Evolutionary conservation across 1,140 invertebrate species (phyloP).

Genomic region (Drosophila sp.): DNA sequence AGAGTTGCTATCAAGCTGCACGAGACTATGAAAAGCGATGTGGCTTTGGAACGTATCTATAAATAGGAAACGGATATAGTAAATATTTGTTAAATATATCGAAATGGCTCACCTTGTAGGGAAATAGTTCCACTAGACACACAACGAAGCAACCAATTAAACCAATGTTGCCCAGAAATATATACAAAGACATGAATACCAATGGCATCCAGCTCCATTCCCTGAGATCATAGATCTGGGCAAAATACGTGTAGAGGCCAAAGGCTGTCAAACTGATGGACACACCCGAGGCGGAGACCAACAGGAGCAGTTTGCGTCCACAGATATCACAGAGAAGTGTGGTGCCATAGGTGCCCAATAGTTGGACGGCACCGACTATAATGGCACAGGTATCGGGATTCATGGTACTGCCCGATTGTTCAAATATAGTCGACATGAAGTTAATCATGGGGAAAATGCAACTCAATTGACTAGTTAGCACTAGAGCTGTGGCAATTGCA

Average conservation of each 20-base stretch:
- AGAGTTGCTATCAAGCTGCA: constrained; percentile 62
- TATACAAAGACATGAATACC: constrained; percentile 59
- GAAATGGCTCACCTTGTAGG: constrained; percentile 54
- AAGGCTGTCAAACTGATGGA: constrained; percentile 46
- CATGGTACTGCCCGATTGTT: constrained; percentile 84
- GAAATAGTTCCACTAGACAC: constrained; percentile 67
- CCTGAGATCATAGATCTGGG: constrained; percentile 43
- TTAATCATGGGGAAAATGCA: constrained; percentile 66
- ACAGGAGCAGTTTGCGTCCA: constrained; percentile 54
- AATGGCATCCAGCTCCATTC: constrained; percentile 69
- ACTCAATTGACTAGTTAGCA: constrained; percentile 57
- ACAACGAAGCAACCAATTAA: constrained; percentile 71
- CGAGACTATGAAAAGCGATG: constrained; percentile 53
- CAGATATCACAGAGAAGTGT: constrained; percentile 66
- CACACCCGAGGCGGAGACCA: constrained; percentile 57
- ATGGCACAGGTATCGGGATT: constrained; percentile 84
- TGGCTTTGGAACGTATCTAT: constrained; percentile 69
- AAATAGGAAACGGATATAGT: constrained; percentile 5
- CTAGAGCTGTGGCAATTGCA: constrained; percentile 37
- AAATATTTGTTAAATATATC: too few relatives aligned
- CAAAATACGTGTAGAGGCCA: constrained; percentile 48
- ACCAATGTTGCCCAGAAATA: constrained; percentile 71
- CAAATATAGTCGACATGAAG: constrained; percentile 86
- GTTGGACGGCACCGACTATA: constrained; percentile 84
- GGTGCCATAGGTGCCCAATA: constrained; percentile 71